Base-by-base conservation (phyloP, 2,797 vertebrate species). In the Onychomys leucogaster region DNA sequence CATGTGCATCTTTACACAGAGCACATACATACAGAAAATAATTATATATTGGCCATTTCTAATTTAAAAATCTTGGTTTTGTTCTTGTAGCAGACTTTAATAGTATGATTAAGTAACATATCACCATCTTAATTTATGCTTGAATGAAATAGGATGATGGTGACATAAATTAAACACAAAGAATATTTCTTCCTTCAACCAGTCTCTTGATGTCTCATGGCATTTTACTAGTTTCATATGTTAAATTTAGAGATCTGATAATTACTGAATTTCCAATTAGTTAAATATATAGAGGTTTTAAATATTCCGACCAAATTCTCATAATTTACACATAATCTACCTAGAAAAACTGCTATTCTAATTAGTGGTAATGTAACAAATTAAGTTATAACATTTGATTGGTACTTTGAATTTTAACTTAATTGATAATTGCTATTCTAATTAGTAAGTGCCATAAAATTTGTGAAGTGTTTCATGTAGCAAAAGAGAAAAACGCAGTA, bases 341-440 rank as follows among this genome's bases (percentile, higher is more conserved):
- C 98, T 98, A 98, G 97, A 98, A 98, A 98, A 98, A 90, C 67
- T 97, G 95, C 90, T 98, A 97, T 98, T 97, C 85, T 98, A 98
- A 98, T 98, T 97, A 98, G 96, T 91, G 96, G 98, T 98, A 98
- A 98, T 98, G 89, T 97, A 98, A 96, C 91, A 98, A 98, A 98
- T 98, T 98, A 98, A 97, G 96, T 98, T 98, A 98, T 98, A 98
- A 98, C 98, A 98, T 98, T 97, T 98, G 95, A 98, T 98, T 98
- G 96, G 97, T 98, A 97, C 97, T 97, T 97, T 97, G 95, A 98
- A 98, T 98, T 98, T 98, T 97, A 97, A 97, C 91, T 92, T 97
- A 98, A 98, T 98, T 97, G 93, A 76, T 96, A 97, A 98, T 90
- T 97, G 90, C 89, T 98, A 96, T 96, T 97, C 90, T 98, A 98